A percentile compares a stretch with the other conserved stretches of the same genome.
phyloP scores from a whole-genome alignment of 2,113 vertebrate genomes.

The Spea multiplicata region DNA sequence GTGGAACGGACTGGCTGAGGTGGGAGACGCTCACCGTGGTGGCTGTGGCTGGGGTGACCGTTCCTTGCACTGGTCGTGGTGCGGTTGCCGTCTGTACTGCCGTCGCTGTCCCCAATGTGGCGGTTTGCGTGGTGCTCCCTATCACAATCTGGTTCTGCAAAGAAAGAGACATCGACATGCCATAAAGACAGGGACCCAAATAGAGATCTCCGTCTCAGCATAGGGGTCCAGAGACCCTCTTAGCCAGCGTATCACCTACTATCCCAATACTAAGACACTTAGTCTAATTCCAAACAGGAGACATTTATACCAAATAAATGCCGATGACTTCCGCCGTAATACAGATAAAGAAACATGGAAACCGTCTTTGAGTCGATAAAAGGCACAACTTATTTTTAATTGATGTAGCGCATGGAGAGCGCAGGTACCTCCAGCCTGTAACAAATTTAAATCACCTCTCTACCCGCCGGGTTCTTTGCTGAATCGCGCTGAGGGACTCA shows the following conservation, averaged over 20 bases:
- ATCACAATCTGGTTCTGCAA: slow-evolving; percentile 84
- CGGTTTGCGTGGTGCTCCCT: slow-evolving; percentile 74
- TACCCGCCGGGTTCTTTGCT: no score
- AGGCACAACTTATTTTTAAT: no score
- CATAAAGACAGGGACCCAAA: slow-evolving; percentile 2
- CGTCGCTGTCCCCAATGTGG: slow-evolving; percentile 72
- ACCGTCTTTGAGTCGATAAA: no score
- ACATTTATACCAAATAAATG: no score
- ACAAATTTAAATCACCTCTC: no score
- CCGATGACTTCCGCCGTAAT: no score
- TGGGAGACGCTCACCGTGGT: slow-evolving; percentile 65
- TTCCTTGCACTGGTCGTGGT: slow-evolving; percentile 76
- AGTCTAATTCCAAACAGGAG: no score
- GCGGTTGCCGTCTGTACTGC: slow-evolving; percentile 81
- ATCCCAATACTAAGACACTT: no score
- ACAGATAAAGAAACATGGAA: no score
- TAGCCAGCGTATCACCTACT: not conserved
- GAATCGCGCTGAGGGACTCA: slow-evolving; percentile 52
- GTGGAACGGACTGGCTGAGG: no score
- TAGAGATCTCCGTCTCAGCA: not conserved
- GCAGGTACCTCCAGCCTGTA: no score
- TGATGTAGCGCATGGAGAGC: no score
- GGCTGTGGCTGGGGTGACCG: slow-evolving; percentile 71
- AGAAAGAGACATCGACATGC: slow-evolving; percentile 31
- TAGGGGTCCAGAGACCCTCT: not conserved